Evolutionary conservation across 2,113 vertebrate genomes (phyloP), one percentile per base, ranked within the genome.

Genomic region (Hirundichthys speculiger): DNA sequence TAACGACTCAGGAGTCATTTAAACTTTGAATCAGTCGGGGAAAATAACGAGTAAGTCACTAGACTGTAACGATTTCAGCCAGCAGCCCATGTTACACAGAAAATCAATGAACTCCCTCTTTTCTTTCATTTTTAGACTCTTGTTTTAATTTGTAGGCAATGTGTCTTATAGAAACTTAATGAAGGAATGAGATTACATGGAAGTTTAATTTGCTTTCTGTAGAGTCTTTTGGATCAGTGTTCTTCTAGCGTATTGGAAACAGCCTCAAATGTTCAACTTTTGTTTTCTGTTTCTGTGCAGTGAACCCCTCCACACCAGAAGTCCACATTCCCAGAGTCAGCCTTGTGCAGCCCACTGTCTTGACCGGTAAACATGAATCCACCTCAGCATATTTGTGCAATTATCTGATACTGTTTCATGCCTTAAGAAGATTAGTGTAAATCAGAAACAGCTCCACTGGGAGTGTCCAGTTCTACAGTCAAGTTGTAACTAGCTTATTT

Each of bases 341-440:
- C 0, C 3, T 1, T 13, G 47, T 25, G 47, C 64, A 64, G 40
- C 45, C 78, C 10, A 65, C 56, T 25, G 9, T 38, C 6, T 0
- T n/a, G 6, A 27, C 56, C 5, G 79, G 87, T 89, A 74, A 77
- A 62, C 45, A n/a, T 19, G 8, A n/a, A 9, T 8, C 15, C 4
- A 13, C 13, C 40, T 16, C 40, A 5, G 14, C 40, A 40, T 3
- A 41, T 15, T 3, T 14, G n/a, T n/a, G n/a, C n/a, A n/a, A n/a
- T n/a, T n/a, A n/a, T n/a, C n/a, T n/a, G n/a, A n/a, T n/a, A n/a
- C n/a, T n/a, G n/a, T n/a, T n/a, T n/a, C n/a, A n/a, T n/a, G n/a
- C n/a, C n/a, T n/a, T n/a, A n/a, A n/a, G n/a, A n/a, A n/a, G n/a
- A n/a, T n/a, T n/a, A n/a, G n/a, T n/a, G n/a, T n/a, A n/a, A n/a